Evolutionary conservation across 2,113 vertebrate species (phyloP).

Genomic region (Raja brachyura): DNA sequence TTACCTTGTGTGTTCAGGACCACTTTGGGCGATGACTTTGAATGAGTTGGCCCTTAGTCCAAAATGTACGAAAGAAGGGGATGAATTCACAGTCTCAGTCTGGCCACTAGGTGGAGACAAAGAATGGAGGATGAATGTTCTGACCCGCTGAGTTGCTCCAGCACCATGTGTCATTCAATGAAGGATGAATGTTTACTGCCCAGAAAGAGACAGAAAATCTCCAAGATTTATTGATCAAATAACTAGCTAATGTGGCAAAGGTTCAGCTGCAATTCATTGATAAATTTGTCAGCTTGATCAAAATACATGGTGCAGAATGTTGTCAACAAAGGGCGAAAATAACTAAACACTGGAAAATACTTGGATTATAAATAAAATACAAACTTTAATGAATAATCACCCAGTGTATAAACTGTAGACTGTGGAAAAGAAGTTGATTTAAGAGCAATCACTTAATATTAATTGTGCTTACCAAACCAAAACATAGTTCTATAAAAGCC

Average conservation of each 20-base stretch:
- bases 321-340: neutral
- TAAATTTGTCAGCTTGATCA: neutral
- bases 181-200: neutral
- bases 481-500: too few species aligned
- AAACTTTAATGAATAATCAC: neutral
- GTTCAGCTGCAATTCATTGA: neutral
- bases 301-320: neutral
- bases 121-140: conserved; percentile 1
- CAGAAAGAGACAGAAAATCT: neutral
- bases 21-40: too few species aligned
- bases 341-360: neutral
- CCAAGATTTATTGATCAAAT: neutral
- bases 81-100: neutral
- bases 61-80: neutral
- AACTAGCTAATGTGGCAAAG: neutral
- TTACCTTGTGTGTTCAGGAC: too few species aligned
- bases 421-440: neutral
- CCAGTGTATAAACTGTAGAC: neutral
- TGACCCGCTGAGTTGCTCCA: too few species aligned
- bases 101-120: neutral
- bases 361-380: neutral
- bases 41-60: neutral
- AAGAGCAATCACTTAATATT: neutral
- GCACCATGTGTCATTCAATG: too few species aligned
- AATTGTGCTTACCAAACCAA: neutral